Evolutionary conservation across 2,888 invertebrate species (phyloP), one percentile per base, ranked within the genome.

Genomic region (Macrosiphum euphorbiae): DNA sequence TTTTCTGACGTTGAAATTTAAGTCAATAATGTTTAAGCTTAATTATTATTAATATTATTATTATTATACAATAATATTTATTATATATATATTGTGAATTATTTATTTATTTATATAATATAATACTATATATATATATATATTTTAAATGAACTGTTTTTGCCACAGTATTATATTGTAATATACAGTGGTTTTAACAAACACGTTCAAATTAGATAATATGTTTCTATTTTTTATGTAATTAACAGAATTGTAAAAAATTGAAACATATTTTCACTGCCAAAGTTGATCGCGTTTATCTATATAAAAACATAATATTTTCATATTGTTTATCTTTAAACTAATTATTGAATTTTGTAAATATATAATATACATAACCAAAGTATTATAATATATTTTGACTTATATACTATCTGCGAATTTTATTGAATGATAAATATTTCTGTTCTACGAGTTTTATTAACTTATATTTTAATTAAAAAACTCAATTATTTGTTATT

Each of bases 21-120:
- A 93, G 93, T 93, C 93, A 93, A 93, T 93, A 84, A 85, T 90
- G 28, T 90, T 93, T 93, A 93, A 93, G 93, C 26, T 90, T 88
- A 84, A 88, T 88, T 84, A 90, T 88, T 86, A 87, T 87, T 20
- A 44, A 67, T 58, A 85, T 55, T 87, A 87, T 87, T 16, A 44
- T 87, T 58, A 85, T 55, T 41, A 67, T 52, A 55, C 58, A 92
- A 78, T 26, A 8, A 86, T 87, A 61, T 91, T n/a, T 47, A 90
- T n/a, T 91, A 61, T 86, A 52, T 52, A 47, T 44, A 55, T 55
- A 86, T 87, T 87, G n/a, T 87, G 61, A 93, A 85, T 93, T 93
- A 89, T 93, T 89, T 93, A 88, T 93, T 89, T 93, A 93, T 93
- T 88, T 88, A 88, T 92, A 84, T 88, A 78, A 85, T 85, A 28